These are phyloP conservation scores for Lepisosteus oculatus DNA, from an alignment of 2,113 vertebrate species.

Conservation along the genomic window DNA sequence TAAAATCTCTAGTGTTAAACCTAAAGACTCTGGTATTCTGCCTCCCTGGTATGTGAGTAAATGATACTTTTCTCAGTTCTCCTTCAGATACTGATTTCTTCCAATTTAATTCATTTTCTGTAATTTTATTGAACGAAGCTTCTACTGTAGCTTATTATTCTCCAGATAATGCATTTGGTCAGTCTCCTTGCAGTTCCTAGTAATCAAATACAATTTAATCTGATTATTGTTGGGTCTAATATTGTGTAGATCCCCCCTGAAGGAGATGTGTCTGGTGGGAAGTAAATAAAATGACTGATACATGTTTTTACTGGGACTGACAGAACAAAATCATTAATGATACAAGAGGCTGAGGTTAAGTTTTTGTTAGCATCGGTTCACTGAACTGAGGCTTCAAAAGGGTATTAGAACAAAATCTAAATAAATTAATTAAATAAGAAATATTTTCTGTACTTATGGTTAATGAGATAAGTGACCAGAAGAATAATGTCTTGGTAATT, in stretches of 20 bases:
- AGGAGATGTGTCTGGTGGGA: conserved; percentile 13
- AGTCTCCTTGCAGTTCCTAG: not conserved
- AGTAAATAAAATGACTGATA: conserved; percentile 15
- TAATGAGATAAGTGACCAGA: too few species aligned
- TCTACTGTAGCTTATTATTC: not conserved
- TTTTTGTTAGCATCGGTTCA: not conserved
- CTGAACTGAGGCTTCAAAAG: not conserved
- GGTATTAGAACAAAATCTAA: too few species aligned
- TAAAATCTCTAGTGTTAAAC: too few species aligned
- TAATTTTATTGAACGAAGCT: not conserved
- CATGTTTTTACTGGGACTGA: conserved; percentile 3
- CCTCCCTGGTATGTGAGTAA: not conserved
- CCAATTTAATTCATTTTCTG: not conserved
- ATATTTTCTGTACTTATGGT: too few species aligned
- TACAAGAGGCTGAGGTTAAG: not conserved
- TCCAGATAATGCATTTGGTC: conserved; percentile 4
- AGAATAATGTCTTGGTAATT: too few species aligned
- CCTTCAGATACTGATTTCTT: not conserved
- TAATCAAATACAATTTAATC: conserved; percentile 10
- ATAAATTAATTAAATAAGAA: too few species aligned
- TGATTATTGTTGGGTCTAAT: conserved; percentile 11
- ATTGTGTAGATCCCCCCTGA: conserved; percentile 5
- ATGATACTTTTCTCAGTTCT: not conserved
- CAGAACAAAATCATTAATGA: conserved; percentile 2
- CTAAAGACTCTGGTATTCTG: too few species aligned